Conservation (phyloP, 2,888 invertebrate species). For the Gymnosoma rotundatum region DNA sequence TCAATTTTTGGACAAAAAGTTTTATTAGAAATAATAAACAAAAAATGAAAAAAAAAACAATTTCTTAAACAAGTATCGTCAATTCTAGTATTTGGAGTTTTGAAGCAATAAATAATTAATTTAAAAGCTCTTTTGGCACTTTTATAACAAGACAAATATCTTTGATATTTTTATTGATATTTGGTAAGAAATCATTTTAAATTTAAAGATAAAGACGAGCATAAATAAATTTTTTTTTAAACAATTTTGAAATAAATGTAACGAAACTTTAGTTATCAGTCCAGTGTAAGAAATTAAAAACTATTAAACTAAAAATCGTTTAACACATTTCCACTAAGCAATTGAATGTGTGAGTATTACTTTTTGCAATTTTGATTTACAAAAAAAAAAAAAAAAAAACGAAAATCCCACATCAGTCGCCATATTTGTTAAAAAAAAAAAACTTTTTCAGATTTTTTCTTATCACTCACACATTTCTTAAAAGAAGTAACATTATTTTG, state of each 20-base stretch:
- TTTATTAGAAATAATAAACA: neutral
- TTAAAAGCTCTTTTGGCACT: neutral
- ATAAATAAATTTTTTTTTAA: too few relatives aligned
- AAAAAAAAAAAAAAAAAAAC: too few relatives aligned
- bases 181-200: neutral
- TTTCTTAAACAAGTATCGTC: conserved; percentile 29
- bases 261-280: too few relatives aligned
- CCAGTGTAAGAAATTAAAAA: too few relatives aligned
- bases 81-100: too few relatives aligned
- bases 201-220: neutral
- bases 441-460: neutral
- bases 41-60: neutral
- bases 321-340: too few relatives aligned
- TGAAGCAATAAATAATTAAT: neutral
- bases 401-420: conserved; percentile 22
- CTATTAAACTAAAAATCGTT: too few relatives aligned
- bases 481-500: neutral
- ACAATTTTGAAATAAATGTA: too few relatives aligned
- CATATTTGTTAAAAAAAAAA: conserved; percentile 13
- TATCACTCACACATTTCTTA: conserved; percentile 8
- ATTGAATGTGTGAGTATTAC: too few relatives aligned
- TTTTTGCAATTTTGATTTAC: neutral
- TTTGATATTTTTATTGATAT: conserved; percentile 41
- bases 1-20: conserved; percentile 13
- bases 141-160: conserved; percentile 21